Base-by-base conservation (phyloP, 1,140 invertebrate species). In the Calosoma granatense region DNA sequence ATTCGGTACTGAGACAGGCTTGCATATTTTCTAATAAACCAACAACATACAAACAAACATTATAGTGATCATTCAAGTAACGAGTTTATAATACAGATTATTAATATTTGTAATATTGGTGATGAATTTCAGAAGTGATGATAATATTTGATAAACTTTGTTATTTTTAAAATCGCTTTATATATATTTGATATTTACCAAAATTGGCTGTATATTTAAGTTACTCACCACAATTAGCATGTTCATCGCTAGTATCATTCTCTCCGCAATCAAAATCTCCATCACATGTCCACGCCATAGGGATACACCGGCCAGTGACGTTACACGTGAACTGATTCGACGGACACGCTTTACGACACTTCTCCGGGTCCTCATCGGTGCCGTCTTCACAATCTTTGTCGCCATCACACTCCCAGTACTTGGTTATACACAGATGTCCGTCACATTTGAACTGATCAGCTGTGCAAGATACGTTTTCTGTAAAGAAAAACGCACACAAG, bases 231-330 rank as follows among this genome's bases (percentile, higher is more conserved):
- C 73, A 75, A 61, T 70, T 65, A 4, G 56, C 52, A 61, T 63
- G 70, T 70, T 87, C 85, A 64, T 87, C 85, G 15, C 80, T 81
- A 20, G 61, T 56, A 61, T 75, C 73, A 58, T 70, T 69, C 51
- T 78, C 77, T 1, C 78, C 78, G 66, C 88, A 91, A 67, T 90
- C 83, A 30, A 77, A 61, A 2, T 70, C 66, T 0, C 75, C 75
- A 70, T 91, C 83, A 70, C 88, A 91, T 22, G 79, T 76, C 81
- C 88, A 90, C 61, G 79, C 72, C 41, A 77, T 65, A 0, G 88
- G 86, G 59, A 90, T 85, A 64, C 87, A 90, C 22, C 79, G 77
- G 1, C 74, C 73, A 56, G 80, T 81, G 6, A 72, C 67, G 21
- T 70, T 73, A 66, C 83, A 85, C 3, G 71, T 68, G 59, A 82